Evolutionary conservation across 2,888 invertebrate genomes (phyloP).

Genomic region (Eupelmus urozonus): DNA sequence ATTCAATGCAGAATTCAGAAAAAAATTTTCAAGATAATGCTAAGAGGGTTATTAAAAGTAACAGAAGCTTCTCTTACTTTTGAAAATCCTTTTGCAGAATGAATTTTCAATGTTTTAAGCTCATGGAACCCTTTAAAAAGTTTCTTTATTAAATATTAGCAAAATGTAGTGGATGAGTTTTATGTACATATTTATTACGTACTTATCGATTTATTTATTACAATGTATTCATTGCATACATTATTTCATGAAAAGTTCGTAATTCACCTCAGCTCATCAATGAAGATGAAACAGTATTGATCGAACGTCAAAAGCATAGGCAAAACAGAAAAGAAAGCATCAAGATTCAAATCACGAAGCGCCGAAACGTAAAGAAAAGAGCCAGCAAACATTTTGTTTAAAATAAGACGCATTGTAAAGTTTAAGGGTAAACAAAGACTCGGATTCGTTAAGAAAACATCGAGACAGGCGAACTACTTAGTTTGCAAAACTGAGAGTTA

Average conservation of each 20-base stretch:
- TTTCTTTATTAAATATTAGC: too few species aligned
- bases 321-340: too few species aligned
- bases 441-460: slow-evolving; percentile 16
- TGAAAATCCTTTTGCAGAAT: neutral
- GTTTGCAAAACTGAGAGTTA: slow-evolving; percentile 44
- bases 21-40: neutral
- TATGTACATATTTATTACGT: too few species aligned
- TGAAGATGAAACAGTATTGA: too few species aligned
- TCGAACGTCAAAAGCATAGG: too few species aligned
- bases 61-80: neutral
- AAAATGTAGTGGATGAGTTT: too few species aligned
- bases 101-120: neutral
- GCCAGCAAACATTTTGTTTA: neutral
- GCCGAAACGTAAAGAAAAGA: neutral
- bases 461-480: slow-evolving; percentile 30
- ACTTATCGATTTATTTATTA: too few species aligned
- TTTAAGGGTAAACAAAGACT: slow-evolving; percentile 9
- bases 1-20: neutral
- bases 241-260: too few species aligned
- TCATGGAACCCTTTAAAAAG: too few species aligned
- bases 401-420: slow-evolving; percentile 1
- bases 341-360: neutral
- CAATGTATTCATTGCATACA: too few species aligned
- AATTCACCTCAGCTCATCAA: too few species aligned
- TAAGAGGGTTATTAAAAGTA: neutral